phyloP scores from a whole-genome alignment of 2,797 vertebrate genomes.

The Falco novaeseelandiae region DNA sequence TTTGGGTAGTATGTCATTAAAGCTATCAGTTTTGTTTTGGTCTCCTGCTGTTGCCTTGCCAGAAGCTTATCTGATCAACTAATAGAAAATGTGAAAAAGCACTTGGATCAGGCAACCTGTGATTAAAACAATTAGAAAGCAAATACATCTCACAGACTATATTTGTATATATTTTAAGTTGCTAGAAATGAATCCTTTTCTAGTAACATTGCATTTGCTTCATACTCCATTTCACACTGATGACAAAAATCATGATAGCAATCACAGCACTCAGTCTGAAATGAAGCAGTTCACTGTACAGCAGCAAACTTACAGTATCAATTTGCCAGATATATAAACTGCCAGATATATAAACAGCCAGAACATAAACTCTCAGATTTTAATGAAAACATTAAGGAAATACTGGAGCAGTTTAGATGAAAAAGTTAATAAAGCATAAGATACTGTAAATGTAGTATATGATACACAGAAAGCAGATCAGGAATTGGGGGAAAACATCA shows the following conservation, averaged over 20 bases:
- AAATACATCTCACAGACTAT: neutral
- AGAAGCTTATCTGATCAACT: neutral
- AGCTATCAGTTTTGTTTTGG: neutral
- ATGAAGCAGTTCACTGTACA: neutral
- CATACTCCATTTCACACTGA: neutral
- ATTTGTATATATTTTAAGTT: conserved; percentile 2
- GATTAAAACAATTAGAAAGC: conserved; percentile 23
- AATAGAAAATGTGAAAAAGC: neutral
- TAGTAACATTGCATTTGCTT: conserved; percentile 2
- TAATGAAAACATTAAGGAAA: neutral
- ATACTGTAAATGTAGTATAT: neutral
- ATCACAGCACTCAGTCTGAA: conserved; percentile 4
- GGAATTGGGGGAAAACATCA: neutral
- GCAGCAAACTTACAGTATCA: neutral
- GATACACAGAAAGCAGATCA: neutral
- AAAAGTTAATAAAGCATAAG: conserved; percentile 8
- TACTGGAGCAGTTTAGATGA: neutral
- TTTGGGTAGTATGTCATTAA: neutral
- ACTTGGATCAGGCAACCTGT: neutral
- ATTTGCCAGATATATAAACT: no score
- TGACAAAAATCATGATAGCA: conserved; percentile 2
- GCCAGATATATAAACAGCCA: no score
- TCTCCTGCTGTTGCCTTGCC: neutral
- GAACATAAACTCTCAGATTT: neutral
- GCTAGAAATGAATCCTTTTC: conserved; percentile 24